Base-by-base conservation (phyloP, 2,888 invertebrate genomes). In the Archips xylosteana region DNA sequence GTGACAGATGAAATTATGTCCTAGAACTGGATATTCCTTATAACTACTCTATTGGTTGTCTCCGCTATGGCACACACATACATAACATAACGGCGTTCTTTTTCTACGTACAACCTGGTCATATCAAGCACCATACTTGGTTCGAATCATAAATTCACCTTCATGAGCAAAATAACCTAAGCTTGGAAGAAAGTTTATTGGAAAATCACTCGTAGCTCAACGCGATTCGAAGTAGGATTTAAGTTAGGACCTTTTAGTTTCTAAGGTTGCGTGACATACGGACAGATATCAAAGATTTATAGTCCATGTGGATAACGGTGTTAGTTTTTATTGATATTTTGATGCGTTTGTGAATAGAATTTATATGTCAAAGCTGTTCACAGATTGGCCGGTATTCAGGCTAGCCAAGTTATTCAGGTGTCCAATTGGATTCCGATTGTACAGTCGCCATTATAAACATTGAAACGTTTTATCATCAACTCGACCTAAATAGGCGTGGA, bases 311-410 rank as follows among this genome's bases (percentile, higher is more conserved):
- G 82, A 75, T 86, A 90, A 88, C 88, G 87, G 88, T 84, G 76
- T 65, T 71, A 79, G 81, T 90, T 90, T 89, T 89, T 90, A 85
- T 86, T 80, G 80, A 83, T 84, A 84, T 82, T 83, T 84, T 80
- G 78, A 78, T 76, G 77, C 75, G 75, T 75, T 39, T 39, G 71
- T 76, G 70, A 73, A 76, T 71, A 36, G 64, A 65, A 34, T 60
- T 34, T 36, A 47, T 64, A 23, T 34, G 75, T 75, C 39, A n/a
- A 32, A 9, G 63, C 13, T 36, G 45, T 68, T 12, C 34, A 36
- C 32, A 34, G 67, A 67, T 47, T n/a, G 54, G n/a, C 23, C 36
- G 34, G 57, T 63, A 62, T 72, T 72, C 12, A 62, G 54, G 42
- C 49, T 47, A 12, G 6, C 15, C 1, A 15, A 15, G 15, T 51